These are phyloP conservation scores for Megalops atlanticus DNA, from an alignment of 2,113 vertebrate species.

Conservation along the genomic window DNA sequence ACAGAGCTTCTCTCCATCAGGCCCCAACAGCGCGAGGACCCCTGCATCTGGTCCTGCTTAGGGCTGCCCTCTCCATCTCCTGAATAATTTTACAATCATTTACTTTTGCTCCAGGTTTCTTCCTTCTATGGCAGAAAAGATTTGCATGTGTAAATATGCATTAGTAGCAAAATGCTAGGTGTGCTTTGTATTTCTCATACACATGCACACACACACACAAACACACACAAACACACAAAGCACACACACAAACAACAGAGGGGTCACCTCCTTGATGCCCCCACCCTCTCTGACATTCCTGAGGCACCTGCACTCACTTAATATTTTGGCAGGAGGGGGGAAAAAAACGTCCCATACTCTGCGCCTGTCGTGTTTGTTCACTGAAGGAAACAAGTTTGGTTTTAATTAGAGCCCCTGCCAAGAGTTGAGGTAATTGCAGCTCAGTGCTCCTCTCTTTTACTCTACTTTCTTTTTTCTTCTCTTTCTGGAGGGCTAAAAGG, in stretches of 20 bases:
- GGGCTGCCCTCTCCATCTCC: constrained; percentile 37
- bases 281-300: constrained; percentile 75
- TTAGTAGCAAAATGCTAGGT: constrained; percentile 44
- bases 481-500: constrained; percentile 38
- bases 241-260: constrained; percentile 32
- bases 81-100: constrained; percentile 48
- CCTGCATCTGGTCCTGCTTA: constrained; percentile 69
- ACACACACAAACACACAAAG: background rate
- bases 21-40: constrained; percentile 46
- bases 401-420: constrained; percentile 81
- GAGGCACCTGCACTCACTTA: constrained; percentile 85
- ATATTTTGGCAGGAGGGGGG: constrained; percentile 65
- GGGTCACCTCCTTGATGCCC: constrained; percentile 58
- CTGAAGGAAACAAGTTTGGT: constrained; percentile 78
- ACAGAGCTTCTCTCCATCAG: constrained; percentile 51
- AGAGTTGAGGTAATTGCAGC: constrained; percentile 70
- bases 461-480: constrained; percentile 39
- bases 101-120: constrained; percentile 35
- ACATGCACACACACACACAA: constrained; percentile 29
- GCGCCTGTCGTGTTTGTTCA: constrained; percentile 74
- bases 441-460: constrained; percentile 49
- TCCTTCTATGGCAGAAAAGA: background rate
- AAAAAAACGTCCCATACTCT: constrained; percentile 62
- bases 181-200: constrained; percentile 37
- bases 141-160: background rate